Conservation (phyloP, 2,113 vertebrate genomes). For the Notechis scutatus region DNA sequence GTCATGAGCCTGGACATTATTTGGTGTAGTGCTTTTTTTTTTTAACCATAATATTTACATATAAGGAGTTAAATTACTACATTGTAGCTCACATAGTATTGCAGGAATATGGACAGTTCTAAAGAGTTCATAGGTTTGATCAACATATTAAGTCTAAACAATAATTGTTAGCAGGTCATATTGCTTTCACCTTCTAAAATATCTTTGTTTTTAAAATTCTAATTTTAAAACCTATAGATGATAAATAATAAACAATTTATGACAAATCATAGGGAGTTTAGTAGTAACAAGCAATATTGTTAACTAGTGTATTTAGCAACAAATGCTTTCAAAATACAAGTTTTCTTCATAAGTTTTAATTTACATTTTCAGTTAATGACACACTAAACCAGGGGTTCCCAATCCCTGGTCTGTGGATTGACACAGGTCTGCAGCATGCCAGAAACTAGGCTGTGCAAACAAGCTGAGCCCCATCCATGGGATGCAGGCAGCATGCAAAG, state of each 20-base stretch:
- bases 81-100: background rate
- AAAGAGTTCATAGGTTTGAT: background rate
- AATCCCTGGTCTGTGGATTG: too few relatives aligned
- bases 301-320: background rate
- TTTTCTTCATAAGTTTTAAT: background rate
- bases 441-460: too few relatives aligned
- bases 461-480: too few relatives aligned
- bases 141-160: background rate
- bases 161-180: background rate
- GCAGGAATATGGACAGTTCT: background rate
- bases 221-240: background rate
- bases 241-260: too few relatives aligned
- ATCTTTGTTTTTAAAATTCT: background rate
- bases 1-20: background rate
- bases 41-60: background rate
- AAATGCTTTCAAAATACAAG: background rate
- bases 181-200: background rate
- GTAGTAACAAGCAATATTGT: background rate
- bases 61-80: background rate
- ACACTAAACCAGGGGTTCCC: background rate
- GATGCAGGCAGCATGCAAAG: too few relatives aligned
- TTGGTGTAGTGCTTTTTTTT: background rate
- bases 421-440: too few relatives aligned
- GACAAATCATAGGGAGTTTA: background rate
- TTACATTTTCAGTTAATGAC: background rate